These are phyloP conservation scores for Cathartes aura DNA, from an alignment of 2,113 vertebrate species.

Conservation along the genomic window DNA sequence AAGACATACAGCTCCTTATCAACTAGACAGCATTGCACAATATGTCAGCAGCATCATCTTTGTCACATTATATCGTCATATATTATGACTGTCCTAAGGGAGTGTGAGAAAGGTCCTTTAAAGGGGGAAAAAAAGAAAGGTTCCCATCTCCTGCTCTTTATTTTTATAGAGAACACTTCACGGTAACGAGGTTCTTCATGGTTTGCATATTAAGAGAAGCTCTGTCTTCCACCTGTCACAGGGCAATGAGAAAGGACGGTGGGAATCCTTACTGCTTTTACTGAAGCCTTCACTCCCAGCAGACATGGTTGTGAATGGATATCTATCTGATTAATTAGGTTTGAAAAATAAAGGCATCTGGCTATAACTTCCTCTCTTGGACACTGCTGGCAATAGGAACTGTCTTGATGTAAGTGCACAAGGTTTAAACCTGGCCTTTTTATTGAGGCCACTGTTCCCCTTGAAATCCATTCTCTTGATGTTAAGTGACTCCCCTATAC, in stretches of 20 bases:
- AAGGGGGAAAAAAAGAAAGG: rapidly evolving
- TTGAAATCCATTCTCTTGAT: not conserved
- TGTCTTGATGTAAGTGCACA: not conserved
- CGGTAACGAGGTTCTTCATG: not conserved
- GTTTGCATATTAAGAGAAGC: not conserved
- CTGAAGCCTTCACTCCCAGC: not conserved
- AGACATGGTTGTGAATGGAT: not conserved
- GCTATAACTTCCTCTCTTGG: not conserved
- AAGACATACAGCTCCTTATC: not conserved
- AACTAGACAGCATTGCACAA: not conserved
- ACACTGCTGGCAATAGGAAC: not conserved
- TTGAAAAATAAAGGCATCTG: not conserved
- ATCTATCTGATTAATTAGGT: not conserved
- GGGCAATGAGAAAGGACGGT: not conserved
- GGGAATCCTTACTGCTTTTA: not conserved
- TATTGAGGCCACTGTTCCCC: not conserved
- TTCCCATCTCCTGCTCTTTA: not conserved
- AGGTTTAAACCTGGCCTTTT: not conserved
- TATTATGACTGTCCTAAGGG: not conserved
- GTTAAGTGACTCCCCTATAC: not conserved
- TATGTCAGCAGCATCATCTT: not conserved
- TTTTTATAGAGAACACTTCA: not conserved
- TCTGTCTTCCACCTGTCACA: not conserved
- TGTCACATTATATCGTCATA: not conserved
- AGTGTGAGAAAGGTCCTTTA: not conserved